A percentile compares a stretch with the other conserved stretches of the same genome.
These are phyloP conservation scores for Ploceus nigricollis DNA, from an alignment of 2,113 vertebrate species.

Conservation along the genomic window DNA sequence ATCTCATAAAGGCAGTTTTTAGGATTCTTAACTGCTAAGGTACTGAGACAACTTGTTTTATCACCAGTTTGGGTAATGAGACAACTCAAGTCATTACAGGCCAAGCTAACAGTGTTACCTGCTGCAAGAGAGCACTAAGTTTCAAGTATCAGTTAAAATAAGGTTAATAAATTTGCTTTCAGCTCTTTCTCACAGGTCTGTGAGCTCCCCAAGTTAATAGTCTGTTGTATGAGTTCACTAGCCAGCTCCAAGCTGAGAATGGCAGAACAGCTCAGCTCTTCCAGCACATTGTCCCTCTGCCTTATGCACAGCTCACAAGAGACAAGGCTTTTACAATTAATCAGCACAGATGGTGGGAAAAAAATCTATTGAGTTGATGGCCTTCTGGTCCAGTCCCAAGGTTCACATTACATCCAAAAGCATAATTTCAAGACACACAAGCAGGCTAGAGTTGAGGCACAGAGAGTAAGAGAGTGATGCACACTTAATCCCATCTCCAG, in stretches of 20 bases:
- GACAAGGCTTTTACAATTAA: background rate
- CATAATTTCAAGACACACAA: fast-evolving
- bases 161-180: background rate
- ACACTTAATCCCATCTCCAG: fast-evolving
- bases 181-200: background rate
- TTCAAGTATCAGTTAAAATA: background rate
- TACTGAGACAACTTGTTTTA: background rate
- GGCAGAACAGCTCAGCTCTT: background rate
- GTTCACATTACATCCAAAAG: background rate
- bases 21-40: background rate
- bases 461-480: background rate
- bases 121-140: background rate
- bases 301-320: fast-evolving
- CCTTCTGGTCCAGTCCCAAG: background rate
- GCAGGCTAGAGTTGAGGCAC: background rate
- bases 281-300: background rate
- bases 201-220: background rate
- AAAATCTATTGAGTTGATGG: background rate
- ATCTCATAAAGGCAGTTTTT: background rate
- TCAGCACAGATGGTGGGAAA: too few species aligned
- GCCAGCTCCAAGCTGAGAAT: background rate
- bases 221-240: background rate
- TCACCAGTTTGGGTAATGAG: background rate
- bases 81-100: background rate
- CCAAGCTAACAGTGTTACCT: background rate